Conservation (phyloP, 92 coral and sea anemone species). For the Porites cylindrica region DNA sequence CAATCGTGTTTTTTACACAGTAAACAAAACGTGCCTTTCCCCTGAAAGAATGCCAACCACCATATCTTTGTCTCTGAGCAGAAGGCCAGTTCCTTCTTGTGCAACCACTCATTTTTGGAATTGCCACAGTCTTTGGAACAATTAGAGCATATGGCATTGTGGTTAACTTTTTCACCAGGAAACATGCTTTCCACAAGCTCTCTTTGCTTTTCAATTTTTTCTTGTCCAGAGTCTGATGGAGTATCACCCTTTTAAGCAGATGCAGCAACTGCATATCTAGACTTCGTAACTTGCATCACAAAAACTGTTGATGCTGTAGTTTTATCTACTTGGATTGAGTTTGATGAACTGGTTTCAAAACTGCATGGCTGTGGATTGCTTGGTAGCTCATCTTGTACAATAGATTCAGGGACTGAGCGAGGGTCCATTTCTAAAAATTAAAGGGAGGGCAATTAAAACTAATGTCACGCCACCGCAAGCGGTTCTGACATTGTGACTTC, state of each 20-base stretch:
- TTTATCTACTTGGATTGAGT: conserved; percentile 20
- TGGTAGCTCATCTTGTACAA: conserved; percentile 20
- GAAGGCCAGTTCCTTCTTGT: conserved; percentile 8
- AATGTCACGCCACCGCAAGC: not conserved
- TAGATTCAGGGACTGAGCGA: conserved; percentile 3
- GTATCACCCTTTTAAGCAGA: not conserved
- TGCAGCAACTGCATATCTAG: conserved; percentile 19
- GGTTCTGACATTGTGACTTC: no score
- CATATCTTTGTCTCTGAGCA: conserved; percentile 16
- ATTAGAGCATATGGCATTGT: conserved; percentile 4
- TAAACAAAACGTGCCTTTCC: conserved; percentile 18
- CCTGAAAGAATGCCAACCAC: conserved; percentile 25
- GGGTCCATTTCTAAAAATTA: conserved; percentile 1
- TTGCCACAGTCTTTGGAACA: not conserved
- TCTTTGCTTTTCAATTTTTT: not conserved
- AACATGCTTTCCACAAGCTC: conserved; percentile 5
- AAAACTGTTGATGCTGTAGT: conserved; percentile 22
- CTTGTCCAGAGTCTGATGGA: not conserved
- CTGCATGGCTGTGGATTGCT: conserved; percentile 20
- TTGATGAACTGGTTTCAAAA: conserved; percentile 18
- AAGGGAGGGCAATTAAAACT: not conserved
- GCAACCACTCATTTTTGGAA: not conserved
- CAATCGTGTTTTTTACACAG: conserved; percentile 15
- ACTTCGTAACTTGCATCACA: conserved; percentile 16
- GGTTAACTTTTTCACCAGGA: conserved; percentile 6